phyloP scores from a whole-genome alignment of 2,113 vertebrate genomes.

The Equus quagga region DNA sequence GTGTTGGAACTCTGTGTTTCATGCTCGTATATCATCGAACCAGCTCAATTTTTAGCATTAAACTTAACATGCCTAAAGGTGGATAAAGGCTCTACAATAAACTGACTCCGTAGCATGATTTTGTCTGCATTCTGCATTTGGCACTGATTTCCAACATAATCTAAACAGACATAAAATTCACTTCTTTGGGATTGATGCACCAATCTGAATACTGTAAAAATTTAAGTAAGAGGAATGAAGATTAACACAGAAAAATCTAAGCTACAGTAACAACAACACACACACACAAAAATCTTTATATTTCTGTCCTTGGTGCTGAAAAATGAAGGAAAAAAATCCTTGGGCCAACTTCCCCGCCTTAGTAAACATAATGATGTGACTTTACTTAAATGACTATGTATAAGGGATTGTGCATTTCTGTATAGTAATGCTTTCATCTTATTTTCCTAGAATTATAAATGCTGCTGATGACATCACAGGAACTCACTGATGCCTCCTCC shows the following conservation, averaged over 20 bases:
- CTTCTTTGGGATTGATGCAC: neutral
- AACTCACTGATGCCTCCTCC: neutral
- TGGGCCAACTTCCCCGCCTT: neutral
- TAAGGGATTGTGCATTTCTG: neutral
- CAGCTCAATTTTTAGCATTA: conserved; percentile 27
- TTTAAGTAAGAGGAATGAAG: neutral
- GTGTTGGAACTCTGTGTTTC: neutral
- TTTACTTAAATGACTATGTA: neutral
- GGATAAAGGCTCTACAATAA: neutral
- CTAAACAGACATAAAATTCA: neutral
- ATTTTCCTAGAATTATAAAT: neutral
- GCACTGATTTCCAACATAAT: neutral
- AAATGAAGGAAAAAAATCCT: neutral
- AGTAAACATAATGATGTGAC: neutral
- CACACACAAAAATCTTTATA: neutral
- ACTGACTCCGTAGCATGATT: conserved; percentile 44
- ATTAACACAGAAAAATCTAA: neutral
- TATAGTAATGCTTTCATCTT: neutral
- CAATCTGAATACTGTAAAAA: neutral
- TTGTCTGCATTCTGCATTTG: conserved; percentile 42
- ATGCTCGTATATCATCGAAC: neutral
- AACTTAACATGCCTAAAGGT: conserved; percentile 15
- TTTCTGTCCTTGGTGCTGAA: conserved; percentile 71
- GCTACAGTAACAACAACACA: no score
- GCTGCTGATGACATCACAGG: neutral